Evolutionary conservation across 2,888 invertebrate species (phyloP).

Genomic region (Sylvicola cinctus): DNA sequence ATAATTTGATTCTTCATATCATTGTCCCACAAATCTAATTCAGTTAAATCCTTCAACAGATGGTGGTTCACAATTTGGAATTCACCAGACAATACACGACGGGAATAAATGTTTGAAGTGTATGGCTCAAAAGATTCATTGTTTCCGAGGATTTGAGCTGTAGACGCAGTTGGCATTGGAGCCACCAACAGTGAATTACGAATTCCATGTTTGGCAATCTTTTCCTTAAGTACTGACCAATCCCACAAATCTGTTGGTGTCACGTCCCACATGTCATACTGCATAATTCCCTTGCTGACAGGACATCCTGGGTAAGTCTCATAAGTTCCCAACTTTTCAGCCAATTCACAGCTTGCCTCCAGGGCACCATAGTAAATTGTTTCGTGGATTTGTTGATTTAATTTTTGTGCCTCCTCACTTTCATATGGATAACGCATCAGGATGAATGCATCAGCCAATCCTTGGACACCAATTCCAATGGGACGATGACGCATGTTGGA

Average conservation of each 20-base stretch:
- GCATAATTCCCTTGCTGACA: conserved; percentile 84
- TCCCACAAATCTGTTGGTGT: conserved; percentile 74
- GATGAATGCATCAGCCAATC: conserved; percentile 91
- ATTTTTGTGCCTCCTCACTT: conserved; percentile 57
- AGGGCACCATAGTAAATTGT: conserved; percentile 94
- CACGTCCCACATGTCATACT: conserved; percentile 96
- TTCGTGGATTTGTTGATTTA: conserved; percentile 95
- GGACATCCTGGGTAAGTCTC: conserved; percentile 84
- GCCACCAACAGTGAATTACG: conserved; percentile 85
- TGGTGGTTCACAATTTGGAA: conserved; percentile 95
- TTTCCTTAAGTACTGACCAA: conserved; percentile 63
- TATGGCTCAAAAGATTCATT: conserved; percentile 98
- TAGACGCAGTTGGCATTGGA: conserved; percentile 98
- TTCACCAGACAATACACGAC: conserved; percentile 88
- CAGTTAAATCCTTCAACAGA: conserved; percentile 78
- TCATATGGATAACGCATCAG: conserved; percentile 87
- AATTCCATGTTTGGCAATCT: conserved; percentile 74
- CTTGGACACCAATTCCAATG: conserved; percentile 90
- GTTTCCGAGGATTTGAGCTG: conserved; percentile 97
- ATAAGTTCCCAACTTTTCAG: conserved; percentile 66
- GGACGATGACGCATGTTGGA: conserved; percentile 79
- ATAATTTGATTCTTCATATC: conserved; percentile 90
- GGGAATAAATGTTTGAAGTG: conserved; percentile 89
- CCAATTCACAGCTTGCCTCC: conserved; percentile 88
- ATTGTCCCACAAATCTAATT: conserved; percentile 80